These are phyloP conservation scores for Phyllotreta cruciferae DNA, from an alignment of 2,888 invertebrate species.

Conservation along the genomic window DNA sequence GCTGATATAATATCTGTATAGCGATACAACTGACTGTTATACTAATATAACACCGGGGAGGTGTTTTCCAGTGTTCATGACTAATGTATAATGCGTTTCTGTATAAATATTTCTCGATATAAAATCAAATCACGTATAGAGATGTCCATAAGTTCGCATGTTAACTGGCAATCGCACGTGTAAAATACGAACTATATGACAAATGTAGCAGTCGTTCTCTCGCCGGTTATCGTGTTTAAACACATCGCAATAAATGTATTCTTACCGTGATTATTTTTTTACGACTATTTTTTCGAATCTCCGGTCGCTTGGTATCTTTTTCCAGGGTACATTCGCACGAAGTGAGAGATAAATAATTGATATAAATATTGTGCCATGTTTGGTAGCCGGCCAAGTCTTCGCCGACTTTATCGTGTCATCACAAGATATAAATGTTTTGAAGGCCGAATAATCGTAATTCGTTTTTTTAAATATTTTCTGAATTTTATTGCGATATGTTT, in stretches of 20 bases:
- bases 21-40: constrained; percentile 38
- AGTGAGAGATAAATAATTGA: constrained; percentile 30
- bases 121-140: constrained; percentile 52
- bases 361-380: constrained; percentile 33
- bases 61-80: constrained; percentile 40
- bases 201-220: constrained; percentile 50
- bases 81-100: constrained; percentile 45
- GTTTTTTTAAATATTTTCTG: constrained; percentile 14
- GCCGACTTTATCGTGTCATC: constrained; percentile 32
- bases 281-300: constrained; percentile 23
- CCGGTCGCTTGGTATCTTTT: constrained; percentile 34
- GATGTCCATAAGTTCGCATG: constrained; percentile 52
- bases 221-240: constrained; percentile 50
- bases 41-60: constrained; percentile 43
- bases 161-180: constrained; percentile 53
- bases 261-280: constrained; percentile 40
- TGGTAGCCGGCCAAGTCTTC: constrained; percentile 27
- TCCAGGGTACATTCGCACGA: constrained; percentile 28
- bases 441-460: constrained; percentile 28
- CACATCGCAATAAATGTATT: constrained; percentile 39
- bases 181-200: constrained; percentile 55
- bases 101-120: constrained; percentile 50
- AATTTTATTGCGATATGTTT: not conserved
- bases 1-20: constrained; percentile 31
- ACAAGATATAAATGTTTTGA: constrained; percentile 32